Evolutionary conservation across 2,113 vertebrate species (phyloP).

Genomic region (Carassius carassius): DNA sequence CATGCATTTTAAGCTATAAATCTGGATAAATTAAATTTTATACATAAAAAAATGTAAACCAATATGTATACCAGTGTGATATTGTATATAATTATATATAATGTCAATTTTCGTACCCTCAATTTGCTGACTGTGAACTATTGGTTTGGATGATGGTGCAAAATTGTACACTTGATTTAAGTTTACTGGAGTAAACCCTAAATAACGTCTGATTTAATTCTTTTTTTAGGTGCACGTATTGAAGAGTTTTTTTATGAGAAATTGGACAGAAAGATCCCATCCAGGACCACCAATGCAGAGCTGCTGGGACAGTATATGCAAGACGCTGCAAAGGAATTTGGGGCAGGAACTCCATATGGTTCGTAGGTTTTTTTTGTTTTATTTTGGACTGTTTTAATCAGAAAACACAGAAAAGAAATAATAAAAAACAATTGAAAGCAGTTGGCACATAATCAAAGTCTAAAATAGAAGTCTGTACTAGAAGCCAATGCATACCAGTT

Average conservation of each 20-base stretch:
- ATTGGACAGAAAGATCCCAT: constrained; percentile 85
- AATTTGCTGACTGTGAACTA: background rate
- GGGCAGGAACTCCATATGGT: constrained; percentile 78
- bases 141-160: background rate
- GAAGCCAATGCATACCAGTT: too few species aligned
- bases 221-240: constrained; percentile 76
- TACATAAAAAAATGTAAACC: background rate
- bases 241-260: constrained; percentile 91
- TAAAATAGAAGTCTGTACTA: too few species aligned
- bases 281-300: constrained; percentile 78
- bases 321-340: constrained; percentile 84
- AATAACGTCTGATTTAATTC: constrained; percentile 27
- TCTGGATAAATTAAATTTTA: background rate
- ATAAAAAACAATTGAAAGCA: too few species aligned
- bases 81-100: background rate
- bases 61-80: too few species aligned
- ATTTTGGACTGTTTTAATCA: too few species aligned
- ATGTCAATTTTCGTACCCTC: background rate
- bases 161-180: background rate
- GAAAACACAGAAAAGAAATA: too few species aligned
- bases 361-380: background rate
- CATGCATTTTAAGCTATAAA: background rate
- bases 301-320: constrained; percentile 83
- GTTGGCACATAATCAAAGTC: too few species aligned
- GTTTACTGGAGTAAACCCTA: background rate